Evolutionary conservation across 1,140 invertebrate species (phyloP).

Genomic region (Cephus cinctus): DNA sequence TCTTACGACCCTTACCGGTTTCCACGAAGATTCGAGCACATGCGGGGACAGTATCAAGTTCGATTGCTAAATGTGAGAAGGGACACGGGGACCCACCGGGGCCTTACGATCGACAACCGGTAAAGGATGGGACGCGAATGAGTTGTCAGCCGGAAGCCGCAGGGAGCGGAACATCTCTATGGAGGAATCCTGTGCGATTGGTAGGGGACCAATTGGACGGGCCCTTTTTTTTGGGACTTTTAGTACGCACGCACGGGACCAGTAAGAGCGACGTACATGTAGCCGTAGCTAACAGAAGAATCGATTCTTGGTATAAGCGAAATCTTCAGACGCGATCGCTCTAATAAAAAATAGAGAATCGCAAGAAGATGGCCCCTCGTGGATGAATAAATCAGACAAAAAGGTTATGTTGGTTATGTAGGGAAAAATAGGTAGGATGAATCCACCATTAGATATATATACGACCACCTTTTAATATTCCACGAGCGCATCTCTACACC

Average conservation of each 20-base stretch:
- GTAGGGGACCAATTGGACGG: no score
- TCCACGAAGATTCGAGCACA: no score
- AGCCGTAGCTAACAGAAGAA: conserved; percentile 11
- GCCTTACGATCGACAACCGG: not conserved
- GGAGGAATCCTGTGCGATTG: no score
- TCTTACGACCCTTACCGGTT: not conserved
- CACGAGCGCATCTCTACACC: conserved; percentile 21
- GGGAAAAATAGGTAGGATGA: no score
- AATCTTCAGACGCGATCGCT: conserved; percentile 28
- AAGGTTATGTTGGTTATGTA: no score
- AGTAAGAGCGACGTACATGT: conserved; percentile 1
- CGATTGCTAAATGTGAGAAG: not conserved
- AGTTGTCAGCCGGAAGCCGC: no score
- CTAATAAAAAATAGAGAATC: conserved; percentile 25
- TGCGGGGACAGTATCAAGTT: no score
- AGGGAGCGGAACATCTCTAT: no score
- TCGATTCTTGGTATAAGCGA: conserved; percentile 24
- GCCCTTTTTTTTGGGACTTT: no score
- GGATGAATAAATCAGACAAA: conserved; percentile 21
- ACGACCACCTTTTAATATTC: conserved; percentile 21
- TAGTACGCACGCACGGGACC: no score
- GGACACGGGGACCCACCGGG: not conserved
- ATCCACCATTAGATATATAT: no score
- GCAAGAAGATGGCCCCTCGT: conserved; percentile 13
- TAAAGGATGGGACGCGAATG: conserved; percentile 1